Evolutionary conservation across 1,140 invertebrate species (phyloP), one percentile per base, ranked within the genome.

Genomic region (Goniozus legneri): DNA sequence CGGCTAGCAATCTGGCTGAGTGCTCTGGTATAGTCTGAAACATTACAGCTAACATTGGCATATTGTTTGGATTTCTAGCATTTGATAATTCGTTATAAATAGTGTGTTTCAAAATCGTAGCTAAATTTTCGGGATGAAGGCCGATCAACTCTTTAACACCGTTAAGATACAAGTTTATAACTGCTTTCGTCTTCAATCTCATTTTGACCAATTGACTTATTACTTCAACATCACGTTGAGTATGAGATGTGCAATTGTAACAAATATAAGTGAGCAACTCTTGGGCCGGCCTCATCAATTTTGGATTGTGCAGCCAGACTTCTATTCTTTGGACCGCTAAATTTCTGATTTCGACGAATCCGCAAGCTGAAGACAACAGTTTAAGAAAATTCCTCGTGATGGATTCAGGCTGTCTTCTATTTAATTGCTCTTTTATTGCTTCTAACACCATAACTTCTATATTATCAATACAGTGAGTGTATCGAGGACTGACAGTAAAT

Each of bases 61-160:
- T 92, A 72, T 97, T 97, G 75, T 96, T 97, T 0, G 91, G 90
- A 79, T 95, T 96, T 36, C 94, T 81, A 3, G 86, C 84, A 60
- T 88, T 87, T 0, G 92, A 95, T 22, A 98, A 76, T 77, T 98
- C 95, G 74, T 97, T 97, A 73, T 94, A 95, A 51, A 97, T 88
- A 0, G 93, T 94, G 59, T 93, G 87, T 54, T 92, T 95, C 48
- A 98, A 73, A 27, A 96, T 84, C n/a, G 88, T 87, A 20, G 83
- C 80, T 7, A 97, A 72, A 64, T 96, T 95, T 14, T 91, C 88
- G 4, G 87, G 82, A 66, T 90, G 87, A 10, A 73, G 38, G 15
- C 65, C 64, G 8, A 82, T 78, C 31, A 81, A 66, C 65, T 81
- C 87, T 72, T 84, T 85, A 0, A 97, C 83, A 60, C 93, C 91